Conservation (phyloP, 2,888 invertebrate genomes). For the Ernsta delagoae region DNA sequence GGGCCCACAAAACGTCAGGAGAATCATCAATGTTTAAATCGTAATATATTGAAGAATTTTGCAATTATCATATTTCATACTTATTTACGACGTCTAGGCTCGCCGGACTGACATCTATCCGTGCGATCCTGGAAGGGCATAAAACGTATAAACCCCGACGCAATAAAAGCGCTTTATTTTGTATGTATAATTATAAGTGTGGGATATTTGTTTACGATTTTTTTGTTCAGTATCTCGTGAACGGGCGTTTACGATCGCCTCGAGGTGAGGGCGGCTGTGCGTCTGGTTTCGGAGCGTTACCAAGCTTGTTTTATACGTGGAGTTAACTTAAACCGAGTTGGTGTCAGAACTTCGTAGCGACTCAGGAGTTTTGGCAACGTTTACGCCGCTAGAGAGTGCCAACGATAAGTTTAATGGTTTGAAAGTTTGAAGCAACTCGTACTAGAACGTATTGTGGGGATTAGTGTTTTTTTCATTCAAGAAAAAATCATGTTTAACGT, state of each 20-base stretch:
- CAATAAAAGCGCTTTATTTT: constrained; percentile 77
- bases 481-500: too few relatives aligned
- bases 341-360: constrained; percentile 42
- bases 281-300: constrained; percentile 33
- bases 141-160: constrained; percentile 72
- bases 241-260: constrained; percentile 59
- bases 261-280: constrained; percentile 43
- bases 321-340: constrained; percentile 43
- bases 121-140: constrained; percentile 70
- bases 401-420: constrained; percentile 52
- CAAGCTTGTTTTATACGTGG: constrained; percentile 30
- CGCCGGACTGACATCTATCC: constrained; percentile 77
- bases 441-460: constrained; percentile 47
- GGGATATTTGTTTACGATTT: constrained; percentile 65
- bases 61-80: constrained; percentile 85
- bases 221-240: constrained; percentile 42
- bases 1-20: constrained; percentile 79
- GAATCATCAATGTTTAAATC: constrained; percentile 84
- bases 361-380: constrained; percentile 46
- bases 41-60: constrained; percentile 84
- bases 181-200: constrained; percentile 69
- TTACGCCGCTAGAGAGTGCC: constrained; percentile 49
- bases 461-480: too few relatives aligned
- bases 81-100: constrained; percentile 83
- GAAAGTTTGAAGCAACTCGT: constrained; percentile 41